Conservation (phyloP, 2,113 vertebrate genomes). For the Xiphophorus hellerii region DNA sequence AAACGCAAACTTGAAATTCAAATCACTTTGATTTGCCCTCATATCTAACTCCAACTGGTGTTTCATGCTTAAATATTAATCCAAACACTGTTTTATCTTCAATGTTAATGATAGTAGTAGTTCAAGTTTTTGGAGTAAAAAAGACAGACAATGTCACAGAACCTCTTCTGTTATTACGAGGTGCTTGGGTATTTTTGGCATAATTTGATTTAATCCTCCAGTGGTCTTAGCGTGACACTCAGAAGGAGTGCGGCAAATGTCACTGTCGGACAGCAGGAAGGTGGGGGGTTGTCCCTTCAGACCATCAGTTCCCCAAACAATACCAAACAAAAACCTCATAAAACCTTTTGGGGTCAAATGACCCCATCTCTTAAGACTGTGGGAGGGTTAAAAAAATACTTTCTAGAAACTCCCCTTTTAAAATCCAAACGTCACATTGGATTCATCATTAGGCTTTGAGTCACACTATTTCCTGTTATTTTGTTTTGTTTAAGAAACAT, state of each 20-base stretch:
- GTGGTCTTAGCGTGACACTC: no score
- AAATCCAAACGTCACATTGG: neutral
- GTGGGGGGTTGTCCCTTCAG: no score
- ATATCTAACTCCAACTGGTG: neutral
- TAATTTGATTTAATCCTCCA: neutral
- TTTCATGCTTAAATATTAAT: slow-evolving; percentile 24
- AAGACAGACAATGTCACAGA: no score
- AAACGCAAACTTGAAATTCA: slow-evolving; percentile 18
- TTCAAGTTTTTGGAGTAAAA: slow-evolving; percentile 14
- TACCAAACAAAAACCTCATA: no score
- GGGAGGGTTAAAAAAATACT: neutral
- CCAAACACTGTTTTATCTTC: slow-evolving; percentile 19
- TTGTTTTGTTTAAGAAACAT: no score
- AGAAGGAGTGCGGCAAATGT: no score
- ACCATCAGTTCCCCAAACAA: no score
- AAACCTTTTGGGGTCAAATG: no score
- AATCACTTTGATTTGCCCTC: slow-evolving; percentile 24
- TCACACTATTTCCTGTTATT: no score
- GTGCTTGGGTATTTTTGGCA: no score
- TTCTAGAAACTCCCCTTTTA: slow-evolving; percentile 7
- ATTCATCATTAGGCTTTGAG: neutral
- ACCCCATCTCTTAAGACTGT: no score
- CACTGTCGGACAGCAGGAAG: no score
- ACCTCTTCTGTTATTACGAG: neutral
- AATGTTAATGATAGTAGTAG: slow-evolving; percentile 14